Percentiles rank a stretch among this genome's conserved stretches.
phyloP scores from a whole-genome alignment of 2,797 vertebrate genomes.

The Muscicapa comitata region DNA sequence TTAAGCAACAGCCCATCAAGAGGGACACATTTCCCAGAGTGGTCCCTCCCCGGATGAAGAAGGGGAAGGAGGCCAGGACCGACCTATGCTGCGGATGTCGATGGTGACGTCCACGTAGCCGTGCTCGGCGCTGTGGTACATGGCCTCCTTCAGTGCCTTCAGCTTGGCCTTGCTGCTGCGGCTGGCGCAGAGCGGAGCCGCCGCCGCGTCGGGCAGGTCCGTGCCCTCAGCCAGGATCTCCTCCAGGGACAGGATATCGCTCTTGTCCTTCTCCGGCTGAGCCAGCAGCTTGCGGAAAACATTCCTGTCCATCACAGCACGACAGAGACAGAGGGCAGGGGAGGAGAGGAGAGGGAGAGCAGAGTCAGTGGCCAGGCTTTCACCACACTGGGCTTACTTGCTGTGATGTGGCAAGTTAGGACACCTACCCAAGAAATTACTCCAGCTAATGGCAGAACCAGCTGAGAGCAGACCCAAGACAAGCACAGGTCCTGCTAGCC shows the following conservation, averaged over 20 bases:
- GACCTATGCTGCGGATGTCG: conserved; percentile 93
- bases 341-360: conserved; percentile 53
- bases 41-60: rapidly evolving
- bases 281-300: conserved; percentile 95
- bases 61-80: conserved; percentile 41
- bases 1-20: background rate
- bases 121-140: conserved; percentile 97
- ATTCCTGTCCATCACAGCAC: conserved; percentile 80
- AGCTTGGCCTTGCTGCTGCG: conserved; percentile 92
- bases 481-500: background rate
- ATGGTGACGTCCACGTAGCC: conserved; percentile 97
- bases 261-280: conserved; percentile 91
- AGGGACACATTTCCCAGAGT: rapidly evolving
- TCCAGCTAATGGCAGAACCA: background rate
- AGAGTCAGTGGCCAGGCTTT: conserved; percentile 23
- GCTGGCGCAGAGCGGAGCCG: conserved; percentile 84
- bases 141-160: conserved; percentile 93
- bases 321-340: background rate
- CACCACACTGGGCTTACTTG: background rate
- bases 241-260: conserved; percentile 93
- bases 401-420: background rate
- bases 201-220: conserved; percentile 82
- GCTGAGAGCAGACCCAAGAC: background rate
- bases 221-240: conserved; percentile 96
- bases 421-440: background rate